Base-by-base conservation (phyloP, 2,113 vertebrate species). In the Oophaga pumilio region DNA sequence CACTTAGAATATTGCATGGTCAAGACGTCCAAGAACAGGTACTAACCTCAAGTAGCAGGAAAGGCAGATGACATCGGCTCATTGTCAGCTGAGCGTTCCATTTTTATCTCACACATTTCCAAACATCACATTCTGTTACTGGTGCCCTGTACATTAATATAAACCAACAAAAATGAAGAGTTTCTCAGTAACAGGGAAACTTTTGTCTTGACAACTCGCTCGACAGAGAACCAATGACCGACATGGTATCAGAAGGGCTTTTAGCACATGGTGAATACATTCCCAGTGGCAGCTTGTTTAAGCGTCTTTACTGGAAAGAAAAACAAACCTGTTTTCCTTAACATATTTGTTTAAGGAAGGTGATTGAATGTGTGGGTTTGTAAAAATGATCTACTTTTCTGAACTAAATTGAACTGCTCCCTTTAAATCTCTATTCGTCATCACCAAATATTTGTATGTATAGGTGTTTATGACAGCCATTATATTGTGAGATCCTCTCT, bases 331-430 rank as follows among this genome's bases (percentile, higher is more conserved):
- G 33, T 64, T 82, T 62, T n/a, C 81, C 43, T 68, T 69, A 68
- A 24, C 49, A 26, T 69, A 68, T 69, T 69, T 83, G 49, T 69
- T 68, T 69, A 83, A 24, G 62, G 64, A 83, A 83, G 64, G 62
- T 69, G 64, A 69, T 24, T 69, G 64, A 62, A 82, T 82, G 59
- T 82, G 80, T 17, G 43, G n/a, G 80, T 66, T 50, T 50, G 33
- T 66, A 68, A 50, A 68, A 66, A 24, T 68, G 12, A 64, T 50
- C 59, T 68, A 52, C 22, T 82, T 82, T 82, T 68, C 89, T 92
- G 93, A 93, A 74, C 89, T 90, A 5, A 57, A 24, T 59, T 90
- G 90, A 90, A 90, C 91, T 85, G 83, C 88, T 80, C 88, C 79
- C 89, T 87, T 87, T 43, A 62, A 82, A 64, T 64, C 59, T 64